A percentile compares a stretch with the other conserved stretches of the same genome.
Evolutionary conservation across 2,113 vertebrate species (phyloP).

Genomic region (Microtus pennsylvanicus): DNA sequence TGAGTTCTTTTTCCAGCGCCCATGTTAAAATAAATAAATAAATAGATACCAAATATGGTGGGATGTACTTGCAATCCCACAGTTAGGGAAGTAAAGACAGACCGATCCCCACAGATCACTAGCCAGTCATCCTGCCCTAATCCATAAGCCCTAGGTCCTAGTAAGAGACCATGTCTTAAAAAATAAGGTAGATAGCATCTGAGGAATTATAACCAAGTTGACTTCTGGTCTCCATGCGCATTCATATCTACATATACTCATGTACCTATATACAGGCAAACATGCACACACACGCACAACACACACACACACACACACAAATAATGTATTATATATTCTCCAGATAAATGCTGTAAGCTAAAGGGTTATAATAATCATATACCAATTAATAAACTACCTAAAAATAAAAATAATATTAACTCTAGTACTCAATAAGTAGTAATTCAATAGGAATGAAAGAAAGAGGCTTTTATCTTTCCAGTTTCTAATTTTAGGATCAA

Average conservation of each 20-base stretch:
- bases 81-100: neutral
- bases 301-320: too few species aligned
- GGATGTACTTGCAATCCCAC: neutral
- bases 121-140: neutral
- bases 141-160: neutral
- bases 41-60: neutral
- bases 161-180: neutral
- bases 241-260: neutral
- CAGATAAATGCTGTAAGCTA: neutral
- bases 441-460: constrained; percentile 23
- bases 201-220: neutral
- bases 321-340: neutral
- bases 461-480: neutral
- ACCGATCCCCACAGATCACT: neutral
- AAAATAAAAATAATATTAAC: neutral
- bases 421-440: neutral
- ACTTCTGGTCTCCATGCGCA: neutral
- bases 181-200: neutral
- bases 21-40: neutral
- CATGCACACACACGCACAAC: too few species aligned
- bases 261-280: neutral
- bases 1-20: neutral
- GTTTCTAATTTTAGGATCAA: neutral
- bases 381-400: neutral
- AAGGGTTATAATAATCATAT: neutral